Base-by-base conservation (phyloP, 2,113 vertebrate species). In the Xiphophorus hellerii region DNA sequence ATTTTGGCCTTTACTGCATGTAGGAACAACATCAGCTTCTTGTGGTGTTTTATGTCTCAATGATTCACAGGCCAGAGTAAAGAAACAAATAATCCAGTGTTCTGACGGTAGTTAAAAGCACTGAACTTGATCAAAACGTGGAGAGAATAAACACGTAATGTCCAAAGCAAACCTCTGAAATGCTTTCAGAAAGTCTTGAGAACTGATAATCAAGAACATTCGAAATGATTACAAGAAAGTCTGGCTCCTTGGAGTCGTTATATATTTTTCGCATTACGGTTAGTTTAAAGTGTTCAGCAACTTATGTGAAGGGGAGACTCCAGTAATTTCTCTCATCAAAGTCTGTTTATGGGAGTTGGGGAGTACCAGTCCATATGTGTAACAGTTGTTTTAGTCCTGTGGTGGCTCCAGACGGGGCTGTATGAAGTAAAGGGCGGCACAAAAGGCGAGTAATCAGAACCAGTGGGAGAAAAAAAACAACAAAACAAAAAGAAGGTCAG, bases 381-480 rank as follows among this genome's bases (percentile, higher is more conserved):
- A 35, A 65, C 35, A 62, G 69, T 78, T 78, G 30, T 35, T 33
- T 70, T 25, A 15, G 30, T 25, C 5, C n/a, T 58, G 72, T 63
- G 51, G 39, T 37, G 31, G 13, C 44, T 71, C 39, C 75, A 62
- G 10, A 33, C 39, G 14, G 58, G 62, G 29, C 71, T 63, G 62
- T 2, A 14, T 62, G 31, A 31, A 68, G 63, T 65, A 29, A 73
- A 28, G 28, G 68, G 17, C 25, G 12, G 60, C 61, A 76, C 39
- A 30, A 35, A 31, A 79, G 66, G 35, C 5, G 29, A 37, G 61
- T 72, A 42, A 66, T 54, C n/a, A 68, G 22, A 3, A 15, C 61
- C 35, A 54, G 31, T 42, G 3, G 33, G 5, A 20, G 17, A 35
- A 37, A 37, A 74, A 37, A 66, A 74, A 10, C 1, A 33, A 5